Conservation (phyloP, 2,888 invertebrate genomes). For the Sceliomorpha sp. region DNA sequence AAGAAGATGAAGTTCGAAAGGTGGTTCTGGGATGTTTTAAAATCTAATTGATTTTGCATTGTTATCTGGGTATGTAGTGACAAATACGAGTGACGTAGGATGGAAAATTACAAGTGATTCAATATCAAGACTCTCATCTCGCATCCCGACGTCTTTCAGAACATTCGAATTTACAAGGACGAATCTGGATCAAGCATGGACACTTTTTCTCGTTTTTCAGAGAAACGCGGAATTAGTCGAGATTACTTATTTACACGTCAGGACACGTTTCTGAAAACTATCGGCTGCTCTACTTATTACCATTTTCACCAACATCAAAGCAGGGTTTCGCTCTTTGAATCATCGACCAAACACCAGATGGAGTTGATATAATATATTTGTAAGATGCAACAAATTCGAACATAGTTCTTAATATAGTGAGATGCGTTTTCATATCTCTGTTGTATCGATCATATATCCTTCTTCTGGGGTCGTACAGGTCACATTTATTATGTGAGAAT, state of each 20-base stretch:
- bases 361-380: conserved; percentile 8
- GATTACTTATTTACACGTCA: conserved; percentile 7
- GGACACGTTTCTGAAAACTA: conserved; percentile 7
- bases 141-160: background rate
- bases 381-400: conserved; percentile 5
- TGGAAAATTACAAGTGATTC: too few relatives aligned
- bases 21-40: too few relatives aligned
- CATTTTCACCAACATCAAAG: conserved; percentile 26
- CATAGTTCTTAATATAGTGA: conserved; percentile 6
- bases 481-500: too few relatives aligned
- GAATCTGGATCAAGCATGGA: conserved; percentile 3
- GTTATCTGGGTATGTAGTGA: too few relatives aligned
- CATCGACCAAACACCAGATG: conserved; percentile 5
- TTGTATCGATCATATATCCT: too few relatives aligned
- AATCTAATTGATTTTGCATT: too few relatives aligned
- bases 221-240: conserved; percentile 8
- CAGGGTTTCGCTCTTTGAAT: conserved; percentile 5
- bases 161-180: background rate
- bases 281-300: conserved; percentile 13
- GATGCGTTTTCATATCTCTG: too few relatives aligned
- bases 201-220: conserved; percentile 13
- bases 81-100: too few relatives aligned
- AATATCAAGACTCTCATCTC: background rate
- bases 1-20: background rate
- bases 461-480: too few relatives aligned